A percentile compares a stretch with the other conserved stretches of the same genome.
These are phyloP conservation scores for Schrankia costaestrigalis DNA, from an alignment of 2,888 invertebrate species.

Conservation along the genomic window DNA sequence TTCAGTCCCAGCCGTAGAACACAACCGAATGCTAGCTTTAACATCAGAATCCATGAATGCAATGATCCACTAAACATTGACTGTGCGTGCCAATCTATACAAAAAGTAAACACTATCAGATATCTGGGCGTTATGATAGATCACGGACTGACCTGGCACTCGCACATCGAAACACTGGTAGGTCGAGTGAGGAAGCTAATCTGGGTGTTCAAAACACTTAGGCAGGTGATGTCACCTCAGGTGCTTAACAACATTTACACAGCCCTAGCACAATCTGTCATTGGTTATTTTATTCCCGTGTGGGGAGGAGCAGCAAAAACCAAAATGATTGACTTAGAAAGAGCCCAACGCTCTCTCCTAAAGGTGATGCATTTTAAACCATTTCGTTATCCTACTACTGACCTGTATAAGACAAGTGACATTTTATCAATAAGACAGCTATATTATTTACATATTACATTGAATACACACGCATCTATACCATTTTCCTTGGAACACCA, in stretches of 20 bases:
- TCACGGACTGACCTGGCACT: not conserved
- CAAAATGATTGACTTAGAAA: not conserved
- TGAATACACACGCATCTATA: not conserved
- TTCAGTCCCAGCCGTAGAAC: not conserved
- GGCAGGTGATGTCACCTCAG: not conserved
- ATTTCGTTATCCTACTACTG: too few relatives aligned
- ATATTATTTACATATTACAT: not conserved
- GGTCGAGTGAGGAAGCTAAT: not conserved
- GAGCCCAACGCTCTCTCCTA: not conserved
- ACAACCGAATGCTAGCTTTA: not conserved
- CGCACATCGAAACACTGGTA: not conserved
- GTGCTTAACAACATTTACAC: not conserved
- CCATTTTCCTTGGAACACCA: not conserved
- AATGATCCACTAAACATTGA: not conserved
- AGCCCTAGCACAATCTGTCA: not conserved
- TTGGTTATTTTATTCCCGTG: not conserved
- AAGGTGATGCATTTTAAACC: not conserved
- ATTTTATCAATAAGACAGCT: too few relatives aligned
- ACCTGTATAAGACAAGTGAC: too few relatives aligned
- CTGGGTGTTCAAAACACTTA: not conserved
- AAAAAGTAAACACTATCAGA: not conserved
- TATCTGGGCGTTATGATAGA: not conserved
- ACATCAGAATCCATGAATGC: not conserved
- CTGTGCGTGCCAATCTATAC: not conserved
- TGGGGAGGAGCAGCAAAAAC: not conserved